Evolutionary conservation across 2,888 invertebrate species (phyloP).

Genomic region (Dinocampus coccinellae): DNA sequence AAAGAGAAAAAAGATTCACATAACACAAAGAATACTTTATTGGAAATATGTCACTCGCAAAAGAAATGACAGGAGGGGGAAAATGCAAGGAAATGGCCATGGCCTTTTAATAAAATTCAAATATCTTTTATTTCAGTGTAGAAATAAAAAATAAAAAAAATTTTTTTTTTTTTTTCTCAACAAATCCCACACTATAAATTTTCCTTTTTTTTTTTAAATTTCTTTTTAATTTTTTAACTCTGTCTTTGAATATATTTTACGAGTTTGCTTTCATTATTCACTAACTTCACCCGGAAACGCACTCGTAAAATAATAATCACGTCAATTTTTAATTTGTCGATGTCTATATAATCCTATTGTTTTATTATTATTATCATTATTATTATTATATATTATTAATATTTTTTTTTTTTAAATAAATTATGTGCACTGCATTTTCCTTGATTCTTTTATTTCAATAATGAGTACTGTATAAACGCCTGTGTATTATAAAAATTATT

Average conservation of each 20-base stretch:
- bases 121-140: not conserved
- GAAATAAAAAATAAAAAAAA: not conserved
- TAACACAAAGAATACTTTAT: conserved; percentile 7
- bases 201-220: not conserved
- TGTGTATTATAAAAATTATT: not conserved
- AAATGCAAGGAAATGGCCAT: not conserved
- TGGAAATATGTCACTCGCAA: conserved; percentile 7
- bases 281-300: not conserved
- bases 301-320: not conserved
- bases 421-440: too few species aligned
- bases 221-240: not conserved
- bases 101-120: not conserved
- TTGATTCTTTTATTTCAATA: too few species aligned
- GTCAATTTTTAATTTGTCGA: not conserved
- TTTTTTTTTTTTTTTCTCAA: too few species aligned
- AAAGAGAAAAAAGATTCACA: not conserved
- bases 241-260: not conserved
- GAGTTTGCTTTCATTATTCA: not conserved
- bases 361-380: too few species aligned
- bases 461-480: too few species aligned
- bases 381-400: too few species aligned
- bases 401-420: not conserved
- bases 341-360: not conserved
- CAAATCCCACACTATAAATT: not conserved
- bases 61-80: too few species aligned